Evolutionary conservation across 2,113 vertebrate species (phyloP).

Genomic region (Nothobranchius kuhntae): DNA sequence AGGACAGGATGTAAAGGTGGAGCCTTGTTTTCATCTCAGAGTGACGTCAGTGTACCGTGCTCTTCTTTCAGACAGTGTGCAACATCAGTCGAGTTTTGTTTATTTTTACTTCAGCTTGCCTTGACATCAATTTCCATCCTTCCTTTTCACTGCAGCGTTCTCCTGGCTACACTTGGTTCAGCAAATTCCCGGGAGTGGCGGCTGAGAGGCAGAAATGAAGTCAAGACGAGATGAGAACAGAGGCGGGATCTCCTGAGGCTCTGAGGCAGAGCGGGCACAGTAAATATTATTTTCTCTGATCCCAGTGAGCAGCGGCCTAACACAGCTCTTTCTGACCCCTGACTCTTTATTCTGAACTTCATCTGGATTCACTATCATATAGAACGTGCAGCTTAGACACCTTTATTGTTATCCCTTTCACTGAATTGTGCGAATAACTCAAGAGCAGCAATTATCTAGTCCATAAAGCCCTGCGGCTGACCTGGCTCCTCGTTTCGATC

Average conservation of each 20-base stretch:
- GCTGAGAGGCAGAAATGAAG: slow-evolving; percentile 29
- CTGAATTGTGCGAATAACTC: too few relatives aligned
- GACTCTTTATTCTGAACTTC: neutral
- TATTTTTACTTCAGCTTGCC: slow-evolving; percentile 18
- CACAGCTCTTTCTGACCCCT: slow-evolving; percentile 4
- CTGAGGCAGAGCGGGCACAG: slow-evolving; percentile 4
- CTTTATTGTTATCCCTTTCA: too few relatives aligned
- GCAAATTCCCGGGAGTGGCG: slow-evolving; percentile 29
- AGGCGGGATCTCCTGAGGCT: slow-evolving; percentile 28
- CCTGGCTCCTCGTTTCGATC: neutral
- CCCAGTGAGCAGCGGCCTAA: slow-evolving; percentile 4
- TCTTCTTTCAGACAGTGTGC: neutral
- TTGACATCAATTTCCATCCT: slow-evolving; percentile 15
- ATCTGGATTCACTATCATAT: too few relatives aligned
- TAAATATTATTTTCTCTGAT: slow-evolving; percentile 33
- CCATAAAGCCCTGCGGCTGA: neutral
- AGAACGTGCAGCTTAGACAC: too few relatives aligned
- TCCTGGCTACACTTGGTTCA: slow-evolving; percentile 24
- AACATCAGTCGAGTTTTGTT: slow-evolving; percentile 7
- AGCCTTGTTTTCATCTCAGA: slow-evolving; percentile 2
- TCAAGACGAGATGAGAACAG: slow-evolving; percentile 30
- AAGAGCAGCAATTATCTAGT: too few relatives aligned
- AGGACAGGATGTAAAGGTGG: neutral
- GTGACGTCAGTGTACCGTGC: slow-evolving; percentile 1
- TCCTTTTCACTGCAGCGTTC: slow-evolving; percentile 27